A percentile compares a stretch with the other conserved stretches of the same genome.
Evolutionary conservation across 2,113 vertebrate genomes (phyloP).

Genomic region (Percopsis transmontana): DNA sequence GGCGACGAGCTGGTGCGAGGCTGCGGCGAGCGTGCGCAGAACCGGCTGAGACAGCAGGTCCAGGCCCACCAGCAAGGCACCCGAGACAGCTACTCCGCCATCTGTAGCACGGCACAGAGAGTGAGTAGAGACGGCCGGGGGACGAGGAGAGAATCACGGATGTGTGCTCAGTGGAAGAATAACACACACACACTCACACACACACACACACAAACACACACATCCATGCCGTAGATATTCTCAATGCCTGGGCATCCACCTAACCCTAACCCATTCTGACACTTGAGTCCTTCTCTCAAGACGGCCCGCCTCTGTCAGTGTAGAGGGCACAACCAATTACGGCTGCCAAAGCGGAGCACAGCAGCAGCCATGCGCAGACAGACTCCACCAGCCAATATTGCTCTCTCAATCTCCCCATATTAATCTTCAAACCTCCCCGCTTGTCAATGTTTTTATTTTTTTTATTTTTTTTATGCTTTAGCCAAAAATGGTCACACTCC

Average conservation of each 20-base stretch:
- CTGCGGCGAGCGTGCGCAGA: conserved; percentile 88
- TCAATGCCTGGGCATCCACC: conserved; percentile 44
- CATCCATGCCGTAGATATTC: conserved; percentile 44
- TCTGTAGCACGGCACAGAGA: conserved; percentile 95
- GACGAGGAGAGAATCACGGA: conserved; percentile 8
- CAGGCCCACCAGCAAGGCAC: conserved; percentile 90
- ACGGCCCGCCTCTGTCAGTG: conserved; percentile 48
- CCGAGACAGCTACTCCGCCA: conserved; percentile 93
- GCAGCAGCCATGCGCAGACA: conserved; percentile 44
- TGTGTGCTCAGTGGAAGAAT: conserved; percentile 14
- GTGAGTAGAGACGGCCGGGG: conserved; percentile 76
- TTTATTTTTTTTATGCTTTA: conserved; percentile 54
- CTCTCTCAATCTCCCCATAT: conserved; percentile 68
- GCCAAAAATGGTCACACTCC: conserved; percentile 67
- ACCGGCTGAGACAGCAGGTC: conserved; percentile 87
- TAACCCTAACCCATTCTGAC: conserved; percentile 67
- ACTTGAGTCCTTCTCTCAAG: conserved; percentile 63
- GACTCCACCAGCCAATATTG: conserved; percentile 55
- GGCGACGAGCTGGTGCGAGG: conserved; percentile 85
- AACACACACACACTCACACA: conserved; percentile 15
- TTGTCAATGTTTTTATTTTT: conserved; percentile 59
- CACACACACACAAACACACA: conserved; percentile 6
- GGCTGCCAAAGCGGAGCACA: conserved; percentile 62
- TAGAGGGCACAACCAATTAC: conserved; percentile 62
- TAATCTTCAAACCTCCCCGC: conserved; percentile 64